phyloP scores from a whole-genome alignment of 2,797 vertebrate species.

The Thamnophis elegans region DNA sequence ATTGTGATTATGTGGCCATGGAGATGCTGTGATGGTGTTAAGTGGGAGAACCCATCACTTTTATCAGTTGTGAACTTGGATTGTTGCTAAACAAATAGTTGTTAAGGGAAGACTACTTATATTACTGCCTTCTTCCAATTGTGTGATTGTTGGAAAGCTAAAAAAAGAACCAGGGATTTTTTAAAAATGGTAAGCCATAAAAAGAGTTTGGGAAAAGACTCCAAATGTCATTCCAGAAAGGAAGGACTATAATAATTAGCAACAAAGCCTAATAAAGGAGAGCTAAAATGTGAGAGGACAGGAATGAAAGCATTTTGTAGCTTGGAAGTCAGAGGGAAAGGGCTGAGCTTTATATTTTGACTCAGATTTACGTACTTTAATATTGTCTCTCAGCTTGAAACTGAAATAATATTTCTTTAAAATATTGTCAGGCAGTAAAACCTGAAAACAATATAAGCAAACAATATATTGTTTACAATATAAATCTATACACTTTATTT shows the following conservation, averaged over 20 bases:
- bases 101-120: neutral
- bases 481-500: constrained; percentile 13
- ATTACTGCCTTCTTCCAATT: neutral
- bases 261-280: neutral
- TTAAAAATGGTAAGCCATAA: neutral
- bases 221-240: neutral
- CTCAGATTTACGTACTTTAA: neutral
- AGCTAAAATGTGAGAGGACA: neutral
- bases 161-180: neutral
- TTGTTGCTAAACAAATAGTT: neutral
- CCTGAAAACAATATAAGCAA: neutral
- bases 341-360: neutral
- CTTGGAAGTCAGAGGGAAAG: neutral
- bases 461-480: neutral
- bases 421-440: neutral
- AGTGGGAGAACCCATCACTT: neutral
- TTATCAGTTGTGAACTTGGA: neutral
- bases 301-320: neutral
- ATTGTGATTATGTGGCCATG: neutral
- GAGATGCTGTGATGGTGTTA: neutral
- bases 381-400: neutral
- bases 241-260: no score
- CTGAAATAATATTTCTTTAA: neutral
- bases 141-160: no score
- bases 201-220: neutral